Conservation (phyloP, 2,888 invertebrate genomes). For the Campopleginae sp. region DNA sequence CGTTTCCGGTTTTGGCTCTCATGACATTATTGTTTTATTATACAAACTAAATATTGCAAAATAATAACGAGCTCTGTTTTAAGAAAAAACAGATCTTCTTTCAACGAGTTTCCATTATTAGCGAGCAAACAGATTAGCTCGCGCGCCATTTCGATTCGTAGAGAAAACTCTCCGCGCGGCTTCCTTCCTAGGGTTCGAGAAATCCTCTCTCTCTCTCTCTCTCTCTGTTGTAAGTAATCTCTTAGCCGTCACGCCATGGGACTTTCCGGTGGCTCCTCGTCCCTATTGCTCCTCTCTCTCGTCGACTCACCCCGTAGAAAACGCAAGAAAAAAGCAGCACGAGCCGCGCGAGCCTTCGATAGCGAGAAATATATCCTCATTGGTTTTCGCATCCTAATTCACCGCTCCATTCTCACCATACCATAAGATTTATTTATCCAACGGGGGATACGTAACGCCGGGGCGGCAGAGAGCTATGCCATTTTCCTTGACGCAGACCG, state of each 20-base stretch:
- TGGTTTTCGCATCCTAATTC: conserved; percentile 78
- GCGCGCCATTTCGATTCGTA: conserved; percentile 41
- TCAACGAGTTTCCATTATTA: too few species aligned
- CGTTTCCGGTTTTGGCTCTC: neutral
- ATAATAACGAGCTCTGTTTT: too few species aligned
- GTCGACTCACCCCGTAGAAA: conserved; percentile 28
- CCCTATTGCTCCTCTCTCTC: conserved; percentile 25
- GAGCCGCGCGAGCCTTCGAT: conserved; percentile 65
- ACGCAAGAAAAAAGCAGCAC: conserved; percentile 7
- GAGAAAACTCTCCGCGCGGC: conserved; percentile 29
- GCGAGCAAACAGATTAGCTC: conserved; percentile 68
- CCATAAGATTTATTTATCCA: conserved; percentile 63
- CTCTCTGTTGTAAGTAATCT: conserved; percentile 80
- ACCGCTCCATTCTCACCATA: conserved; percentile 31
- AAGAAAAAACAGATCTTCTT: too few species aligned
- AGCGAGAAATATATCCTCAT: conserved; percentile 78
- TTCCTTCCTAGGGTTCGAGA: too few species aligned
- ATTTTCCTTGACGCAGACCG: conserved; percentile 23
- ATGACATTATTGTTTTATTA: too few species aligned
- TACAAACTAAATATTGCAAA: too few species aligned
- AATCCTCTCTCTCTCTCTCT: conserved; percentile 25
- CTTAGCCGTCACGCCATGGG: conserved; percentile 81
- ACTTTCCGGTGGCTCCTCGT: conserved; percentile 58
- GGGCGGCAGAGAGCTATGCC: neutral
- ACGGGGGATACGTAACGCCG: conserved; percentile 33